Conservation (phyloP, 2,797 vertebrate species). For the Anniella stebbinsi region DNA sequence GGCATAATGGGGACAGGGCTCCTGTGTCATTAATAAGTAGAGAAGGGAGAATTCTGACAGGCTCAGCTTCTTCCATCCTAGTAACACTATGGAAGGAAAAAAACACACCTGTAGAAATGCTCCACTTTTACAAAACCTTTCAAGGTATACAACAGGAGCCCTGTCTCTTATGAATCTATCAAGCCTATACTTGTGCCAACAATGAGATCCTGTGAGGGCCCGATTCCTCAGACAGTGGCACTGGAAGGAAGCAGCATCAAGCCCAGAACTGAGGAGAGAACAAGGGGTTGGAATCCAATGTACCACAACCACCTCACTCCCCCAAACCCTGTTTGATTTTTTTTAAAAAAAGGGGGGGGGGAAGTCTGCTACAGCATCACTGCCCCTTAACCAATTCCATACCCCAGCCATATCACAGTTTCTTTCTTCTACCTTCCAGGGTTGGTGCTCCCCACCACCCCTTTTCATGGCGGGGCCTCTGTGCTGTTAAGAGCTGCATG, state of each 20-base stretch:
- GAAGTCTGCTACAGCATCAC: constrained; percentile 16
- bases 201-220: background rate
- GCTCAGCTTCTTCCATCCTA: background rate
- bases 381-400: background rate
- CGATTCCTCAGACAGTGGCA: background rate
- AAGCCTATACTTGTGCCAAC: background rate
- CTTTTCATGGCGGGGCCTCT: background rate
- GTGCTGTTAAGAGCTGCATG: background rate
- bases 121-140: background rate
- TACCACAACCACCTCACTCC: background rate
- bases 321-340: constrained; percentile 40
- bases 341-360: background rate
- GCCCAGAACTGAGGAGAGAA: constrained; percentile 23
- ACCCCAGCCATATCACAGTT: background rate
- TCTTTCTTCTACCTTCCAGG: background rate
- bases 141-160: background rate
- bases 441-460: background rate
- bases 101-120: background rate
- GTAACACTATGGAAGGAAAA: background rate
- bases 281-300: background rate
- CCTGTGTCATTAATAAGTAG: background rate
- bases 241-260: constrained; percentile 21
- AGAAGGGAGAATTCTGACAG: background rate
- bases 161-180: background rate
- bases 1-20: background rate